Evolutionary conservation across 2,888 invertebrate genomes (phyloP).

Genomic region (Lordiphosa andalusiaca): DNA sequence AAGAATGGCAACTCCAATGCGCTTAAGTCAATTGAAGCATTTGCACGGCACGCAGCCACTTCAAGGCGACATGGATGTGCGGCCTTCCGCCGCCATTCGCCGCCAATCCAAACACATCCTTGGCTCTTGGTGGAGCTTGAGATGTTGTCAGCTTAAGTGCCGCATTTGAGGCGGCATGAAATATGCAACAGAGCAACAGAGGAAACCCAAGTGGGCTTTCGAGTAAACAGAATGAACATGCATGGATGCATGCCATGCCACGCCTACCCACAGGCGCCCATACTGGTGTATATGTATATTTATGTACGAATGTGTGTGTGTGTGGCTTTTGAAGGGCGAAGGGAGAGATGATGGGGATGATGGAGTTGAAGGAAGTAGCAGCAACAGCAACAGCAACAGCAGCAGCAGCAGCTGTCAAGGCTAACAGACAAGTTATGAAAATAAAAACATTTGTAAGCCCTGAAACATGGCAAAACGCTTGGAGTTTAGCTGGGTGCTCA

Average conservation of each 20-base stretch:
- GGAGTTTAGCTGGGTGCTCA: too few species aligned
- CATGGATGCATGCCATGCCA: slow-evolving; percentile 4
- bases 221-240: slow-evolving; percentile 23
- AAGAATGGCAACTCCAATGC: slow-evolving; percentile 20
- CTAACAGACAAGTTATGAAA: too few species aligned
- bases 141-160: slow-evolving; percentile 52
- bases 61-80: slow-evolving; percentile 8
- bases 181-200: slow-evolving; percentile 51
- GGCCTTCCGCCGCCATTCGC: background rate
- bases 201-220: slow-evolving; percentile 26
- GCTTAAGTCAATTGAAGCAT: slow-evolving; percentile 57
- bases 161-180: slow-evolving; percentile 53
- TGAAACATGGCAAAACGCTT: too few species aligned
- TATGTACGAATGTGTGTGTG: background rate
- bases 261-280: background rate
- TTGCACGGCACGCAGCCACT: slow-evolving; percentile 48
- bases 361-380: too few species aligned
- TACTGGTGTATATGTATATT: background rate
- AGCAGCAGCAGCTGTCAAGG: too few species aligned
- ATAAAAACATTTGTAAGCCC: too few species aligned
- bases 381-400: too few species aligned
- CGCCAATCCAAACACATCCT: background rate
- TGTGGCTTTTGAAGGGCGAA: too few species aligned
- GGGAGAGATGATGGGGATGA: too few species aligned
- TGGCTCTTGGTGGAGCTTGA: slow-evolving; percentile 16